Conservation (phyloP, 35 echinoderm and acorn worm genomes). For the Amphiura filiformis region DNA sequence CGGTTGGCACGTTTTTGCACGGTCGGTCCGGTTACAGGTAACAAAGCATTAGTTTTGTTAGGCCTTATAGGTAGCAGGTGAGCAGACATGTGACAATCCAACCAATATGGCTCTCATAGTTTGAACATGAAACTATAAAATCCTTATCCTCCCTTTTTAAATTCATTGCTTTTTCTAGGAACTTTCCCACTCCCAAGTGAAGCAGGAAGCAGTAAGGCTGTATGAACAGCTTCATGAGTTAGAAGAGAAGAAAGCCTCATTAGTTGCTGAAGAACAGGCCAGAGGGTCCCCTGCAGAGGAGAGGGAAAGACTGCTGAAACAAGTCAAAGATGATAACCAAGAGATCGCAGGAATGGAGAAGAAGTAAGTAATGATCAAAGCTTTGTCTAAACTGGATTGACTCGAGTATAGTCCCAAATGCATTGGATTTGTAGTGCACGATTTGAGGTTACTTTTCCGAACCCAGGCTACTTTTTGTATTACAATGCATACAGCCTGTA, state of each 20-base stretch:
- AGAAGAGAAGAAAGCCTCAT: slow-evolving; percentile 76
- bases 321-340: slow-evolving; percentile 95
- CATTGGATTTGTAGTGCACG: too few relatives aligned
- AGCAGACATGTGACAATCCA: too few relatives aligned
- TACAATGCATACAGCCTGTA: too few relatives aligned
- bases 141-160: too few relatives aligned
- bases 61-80: too few relatives aligned
- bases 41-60: too few relatives aligned
- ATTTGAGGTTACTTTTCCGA: too few relatives aligned
- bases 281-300: slow-evolving; percentile 86
- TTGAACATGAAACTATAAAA: too few relatives aligned
- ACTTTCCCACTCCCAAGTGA: slow-evolving; percentile 74
- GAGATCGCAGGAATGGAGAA: slow-evolving; percentile 93
- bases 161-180: slow-evolving; percentile 57
- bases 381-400: not conserved
- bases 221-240: slow-evolving; percentile 91
- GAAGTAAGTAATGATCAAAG: slow-evolving; percentile 65
- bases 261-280: slow-evolving; percentile 77
- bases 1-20: too few relatives aligned
- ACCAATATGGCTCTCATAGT: too few relatives aligned
- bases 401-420: not conserved
- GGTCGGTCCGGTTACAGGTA: too few relatives aligned
- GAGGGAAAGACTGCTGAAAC: slow-evolving; percentile 78
- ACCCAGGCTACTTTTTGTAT: too few relatives aligned
- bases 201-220: slow-evolving; percentile 84